Percentiles rank a stretch among this genome's conserved stretches.
Conservation (phyloP, 23 tunicate genomes). For the Trididemnum miniatum region DNA sequence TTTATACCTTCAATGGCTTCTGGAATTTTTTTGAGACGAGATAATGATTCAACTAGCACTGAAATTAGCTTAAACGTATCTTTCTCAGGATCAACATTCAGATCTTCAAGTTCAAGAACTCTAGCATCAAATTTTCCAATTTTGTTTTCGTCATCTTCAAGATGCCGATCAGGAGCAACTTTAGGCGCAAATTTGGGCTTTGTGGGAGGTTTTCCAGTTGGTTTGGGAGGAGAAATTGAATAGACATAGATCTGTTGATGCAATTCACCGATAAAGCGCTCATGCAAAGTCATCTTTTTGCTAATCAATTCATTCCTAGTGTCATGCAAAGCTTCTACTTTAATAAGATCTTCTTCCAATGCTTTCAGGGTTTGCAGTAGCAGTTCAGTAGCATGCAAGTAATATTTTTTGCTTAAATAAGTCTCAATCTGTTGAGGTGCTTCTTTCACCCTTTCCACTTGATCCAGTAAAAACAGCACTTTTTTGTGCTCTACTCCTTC, state of each 20-base stretch:
- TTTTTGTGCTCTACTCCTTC: conserved; percentile 96
- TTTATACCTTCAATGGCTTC: conserved; percentile 75
- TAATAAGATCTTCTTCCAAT: conserved; percentile 54
- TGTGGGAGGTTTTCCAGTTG: background rate
- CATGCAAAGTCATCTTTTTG: conserved; percentile 77
- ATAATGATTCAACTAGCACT: conserved; percentile 69
- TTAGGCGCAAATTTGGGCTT: background rate
- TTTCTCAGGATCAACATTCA: conserved; percentile 55
- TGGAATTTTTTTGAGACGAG: conserved; percentile 55
- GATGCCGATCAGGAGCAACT: background rate
- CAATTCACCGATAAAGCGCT: conserved; percentile 74
- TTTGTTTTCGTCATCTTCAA: conserved; percentile 19
- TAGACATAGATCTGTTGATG: conserved; percentile 79
- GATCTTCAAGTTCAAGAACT: conserved; percentile 56
- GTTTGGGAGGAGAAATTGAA: conserved; percentile 28
- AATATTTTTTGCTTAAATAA: conserved; percentile 64
- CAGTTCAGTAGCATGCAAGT: conserved; percentile 77
- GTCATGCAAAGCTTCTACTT: conserved; percentile 93
- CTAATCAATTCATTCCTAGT: conserved; percentile 74
- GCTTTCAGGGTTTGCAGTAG: conserved; percentile 50
- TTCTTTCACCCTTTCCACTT: conserved; percentile 80
- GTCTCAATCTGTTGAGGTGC: conserved; percentile 79
- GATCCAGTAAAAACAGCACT: conserved; percentile 71
- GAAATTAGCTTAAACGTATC: conserved; percentile 75
- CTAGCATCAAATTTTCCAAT: conserved; percentile 56